Evolutionary conservation across 2,888 invertebrate species (phyloP).

Genomic region (Pantelozetes paolii): DNA sequence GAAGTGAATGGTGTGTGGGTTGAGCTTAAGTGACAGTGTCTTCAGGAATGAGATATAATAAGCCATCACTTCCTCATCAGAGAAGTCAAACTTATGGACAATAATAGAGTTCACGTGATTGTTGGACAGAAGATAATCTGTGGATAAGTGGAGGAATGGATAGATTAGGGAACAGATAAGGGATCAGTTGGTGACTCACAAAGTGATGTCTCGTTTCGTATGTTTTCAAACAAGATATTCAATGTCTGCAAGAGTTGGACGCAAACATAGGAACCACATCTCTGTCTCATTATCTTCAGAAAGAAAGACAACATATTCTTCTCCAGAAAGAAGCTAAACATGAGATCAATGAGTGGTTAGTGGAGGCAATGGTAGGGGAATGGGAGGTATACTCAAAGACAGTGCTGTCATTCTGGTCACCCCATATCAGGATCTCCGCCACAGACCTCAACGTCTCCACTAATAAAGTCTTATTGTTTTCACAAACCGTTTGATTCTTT

Average conservation of each 20-base stretch:
- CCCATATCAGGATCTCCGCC: constrained; percentile 99
- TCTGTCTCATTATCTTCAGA: constrained; percentile 92
- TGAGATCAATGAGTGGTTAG: constrained; percentile 43
- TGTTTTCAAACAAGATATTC: constrained; percentile 98
- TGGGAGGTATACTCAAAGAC: constrained; percentile 87
- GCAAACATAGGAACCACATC: constrained; percentile 94
- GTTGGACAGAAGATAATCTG: constrained; percentile 97
- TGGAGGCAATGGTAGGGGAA: neutral
- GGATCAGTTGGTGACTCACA: constrained; percentile 67
- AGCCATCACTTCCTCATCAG: constrained; percentile 99
- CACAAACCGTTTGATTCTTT: constrained; percentile 90
- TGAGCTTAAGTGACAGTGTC: constrained; percentile 92
- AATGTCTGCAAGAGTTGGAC: constrained; percentile 95
- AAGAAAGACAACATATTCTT: constrained; percentile 99
- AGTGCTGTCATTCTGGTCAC: constrained; percentile 98
- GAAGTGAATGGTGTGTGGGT: constrained; percentile 97
- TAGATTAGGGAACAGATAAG: constrained; percentile 2
- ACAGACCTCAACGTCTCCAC: constrained; percentile 95
- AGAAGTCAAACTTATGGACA: constrained; percentile 98
- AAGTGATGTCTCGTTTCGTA: constrained; percentile 94
- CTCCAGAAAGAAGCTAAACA: constrained; percentile 89
- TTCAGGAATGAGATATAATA: constrained; percentile 99
- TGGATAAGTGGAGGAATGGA: constrained; percentile 49
- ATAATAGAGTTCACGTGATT: constrained; percentile 99
- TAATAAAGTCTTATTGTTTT: constrained; percentile 84